These are phyloP conservation scores for Xylota segnis DNA, from an alignment of 2,888 invertebrate species.

Conservation along the genomic window DNA sequence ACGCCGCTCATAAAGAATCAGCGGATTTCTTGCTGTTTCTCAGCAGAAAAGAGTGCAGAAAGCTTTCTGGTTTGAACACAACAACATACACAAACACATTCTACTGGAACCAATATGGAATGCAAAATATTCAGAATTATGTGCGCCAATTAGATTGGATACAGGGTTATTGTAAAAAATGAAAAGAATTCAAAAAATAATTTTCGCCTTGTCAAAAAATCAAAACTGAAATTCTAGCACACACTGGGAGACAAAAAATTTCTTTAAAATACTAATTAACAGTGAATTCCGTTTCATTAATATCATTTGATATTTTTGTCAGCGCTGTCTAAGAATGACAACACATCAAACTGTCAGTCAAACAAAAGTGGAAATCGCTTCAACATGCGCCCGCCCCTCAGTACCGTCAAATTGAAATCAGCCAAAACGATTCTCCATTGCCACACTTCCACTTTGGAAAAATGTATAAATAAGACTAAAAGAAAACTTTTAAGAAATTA, in stretches of 20 bases:
- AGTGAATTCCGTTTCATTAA: constrained; percentile 16
- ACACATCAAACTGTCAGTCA: constrained; percentile 42
- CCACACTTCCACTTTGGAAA: not conserved
- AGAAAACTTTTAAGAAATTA: constrained; percentile 40
- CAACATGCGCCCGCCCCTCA: constrained; percentile 9
- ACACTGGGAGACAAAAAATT: no score
- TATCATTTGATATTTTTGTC: constrained; percentile 5
- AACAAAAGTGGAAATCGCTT: constrained; percentile 25
- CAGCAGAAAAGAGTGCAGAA: no score
- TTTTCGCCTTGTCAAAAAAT: not conserved
- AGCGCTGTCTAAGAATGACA: constrained; percentile 16
- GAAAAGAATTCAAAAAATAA: no score
- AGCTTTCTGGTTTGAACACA: no score
- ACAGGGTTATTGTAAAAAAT: no score
- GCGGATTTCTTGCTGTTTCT: no score
- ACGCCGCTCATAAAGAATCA: no score
- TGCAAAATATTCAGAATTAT: no score
- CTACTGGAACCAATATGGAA: no score
- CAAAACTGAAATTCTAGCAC: not conserved
- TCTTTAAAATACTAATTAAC: constrained; percentile 8
- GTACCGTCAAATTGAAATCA: constrained; percentile 35
- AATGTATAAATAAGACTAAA: not conserved
- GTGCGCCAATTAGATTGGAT: no score
- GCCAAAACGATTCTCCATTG: constrained; percentile 18
- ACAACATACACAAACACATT: no score